Conservation (phyloP, 2,888 invertebrate genomes). For the Trissolcus brochymenae region DNA sequence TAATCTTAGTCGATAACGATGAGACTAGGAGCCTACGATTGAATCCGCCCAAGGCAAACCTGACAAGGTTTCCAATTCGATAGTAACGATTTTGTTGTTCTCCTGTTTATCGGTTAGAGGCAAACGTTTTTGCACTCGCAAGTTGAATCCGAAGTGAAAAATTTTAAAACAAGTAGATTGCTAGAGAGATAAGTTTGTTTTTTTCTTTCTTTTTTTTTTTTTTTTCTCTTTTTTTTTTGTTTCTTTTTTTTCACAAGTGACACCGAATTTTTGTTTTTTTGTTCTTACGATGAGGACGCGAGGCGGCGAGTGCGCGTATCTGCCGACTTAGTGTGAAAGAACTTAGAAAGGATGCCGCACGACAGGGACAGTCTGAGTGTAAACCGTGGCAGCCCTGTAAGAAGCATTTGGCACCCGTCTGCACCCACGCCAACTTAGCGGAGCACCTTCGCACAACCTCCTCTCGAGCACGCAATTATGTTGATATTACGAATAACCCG, state of each 20-base stretch:
- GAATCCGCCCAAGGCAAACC: slow-evolving; percentile 47
- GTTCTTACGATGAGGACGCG: slow-evolving; percentile 56
- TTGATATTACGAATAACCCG: slow-evolving; percentile 8
- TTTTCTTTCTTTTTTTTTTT: too few species aligned
- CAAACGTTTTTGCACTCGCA: neutral
- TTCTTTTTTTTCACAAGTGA: too few species aligned
- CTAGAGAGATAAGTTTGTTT: neutral
- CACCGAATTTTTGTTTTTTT: slow-evolving; percentile 3
- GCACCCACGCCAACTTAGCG: slow-evolving; percentile 39
- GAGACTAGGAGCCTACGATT: slow-evolving; percentile 30
- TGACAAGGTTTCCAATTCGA: neutral
- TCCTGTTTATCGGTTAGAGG: neutral
- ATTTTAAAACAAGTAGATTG: neutral
- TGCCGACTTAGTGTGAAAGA: slow-evolving; percentile 34
- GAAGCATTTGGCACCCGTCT: slow-evolving; percentile 33
- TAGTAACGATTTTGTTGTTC: too few species aligned
- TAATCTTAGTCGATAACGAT: slow-evolving; percentile 9
- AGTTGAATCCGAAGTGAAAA: neutral
- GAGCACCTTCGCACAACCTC: slow-evolving; percentile 38
- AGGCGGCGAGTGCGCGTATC: slow-evolving; percentile 48
- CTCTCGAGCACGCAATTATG: slow-evolving; percentile 40
- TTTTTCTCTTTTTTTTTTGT: too few species aligned
- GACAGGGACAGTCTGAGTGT: slow-evolving; percentile 32
- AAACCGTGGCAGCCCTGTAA: slow-evolving; percentile 22
- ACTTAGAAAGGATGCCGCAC: slow-evolving; percentile 30